These are phyloP conservation scores for Diacarnus erythraeanus DNA, from an alignment of 37 sponge, comb jelly and placozoan genomes.

Conservation along the genomic window DNA sequence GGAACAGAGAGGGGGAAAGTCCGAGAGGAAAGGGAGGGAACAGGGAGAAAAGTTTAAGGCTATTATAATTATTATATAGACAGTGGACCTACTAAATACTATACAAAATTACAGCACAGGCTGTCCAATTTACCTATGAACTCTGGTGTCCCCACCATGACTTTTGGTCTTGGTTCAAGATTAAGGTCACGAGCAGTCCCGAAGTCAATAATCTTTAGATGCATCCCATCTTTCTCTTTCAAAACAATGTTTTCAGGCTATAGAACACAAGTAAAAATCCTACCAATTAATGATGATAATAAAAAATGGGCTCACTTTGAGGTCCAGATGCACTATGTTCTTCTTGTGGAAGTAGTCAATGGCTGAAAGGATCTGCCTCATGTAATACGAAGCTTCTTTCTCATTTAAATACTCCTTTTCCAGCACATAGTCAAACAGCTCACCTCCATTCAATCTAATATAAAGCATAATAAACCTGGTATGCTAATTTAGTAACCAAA, in stretches of 20 bases:
- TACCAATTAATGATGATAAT: not conserved
- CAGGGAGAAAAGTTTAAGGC: not conserved
- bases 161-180: constrained; percentile 24
- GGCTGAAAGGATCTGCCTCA: constrained; percentile 66
- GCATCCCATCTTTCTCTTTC: constrained; percentile 31
- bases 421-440: constrained; percentile 82
- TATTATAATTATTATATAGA: not conserved
- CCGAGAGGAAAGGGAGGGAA: not conserved
- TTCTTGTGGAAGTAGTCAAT: constrained; percentile 54
- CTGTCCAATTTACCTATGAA: constrained; percentile 62
- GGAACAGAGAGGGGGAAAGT: too few relatives aligned
- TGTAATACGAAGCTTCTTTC: constrained; percentile 54
- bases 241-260: constrained; percentile 92
- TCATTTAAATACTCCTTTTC: constrained; percentile 79
- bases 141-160: constrained; percentile 85
- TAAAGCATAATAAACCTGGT: too few relatives aligned
- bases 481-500: too few relatives aligned
- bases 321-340: constrained; percentile 76
- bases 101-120: not conserved
- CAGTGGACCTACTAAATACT: not conserved
- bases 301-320: constrained; percentile 60
- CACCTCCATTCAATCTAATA: constrained; percentile 72
- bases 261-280: too few relatives aligned
- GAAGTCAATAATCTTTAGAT: constrained; percentile 82
- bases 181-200: constrained; percentile 67